A percentile compares a stretch with the other conserved stretches of the same genome.
phyloP scores from a whole-genome alignment of 2,113 vertebrate species.

The Boleophthalmus pectinirostris region DNA sequence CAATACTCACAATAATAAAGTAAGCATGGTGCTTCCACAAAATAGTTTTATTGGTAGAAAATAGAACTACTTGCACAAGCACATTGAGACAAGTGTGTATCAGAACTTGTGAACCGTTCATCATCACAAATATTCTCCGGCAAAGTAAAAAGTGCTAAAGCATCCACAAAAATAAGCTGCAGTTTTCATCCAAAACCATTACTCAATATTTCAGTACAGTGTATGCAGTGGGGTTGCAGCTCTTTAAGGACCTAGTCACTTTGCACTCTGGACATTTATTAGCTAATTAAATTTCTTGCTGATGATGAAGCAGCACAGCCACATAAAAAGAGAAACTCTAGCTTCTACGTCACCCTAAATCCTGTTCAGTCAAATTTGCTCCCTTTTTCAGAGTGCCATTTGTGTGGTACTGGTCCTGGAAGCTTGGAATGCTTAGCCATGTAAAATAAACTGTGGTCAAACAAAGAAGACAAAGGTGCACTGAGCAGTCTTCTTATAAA shows the following conservation, averaged over 20 bases:
- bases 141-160: conserved; percentile 80
- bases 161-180: conserved; percentile 81
- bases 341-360: conserved; percentile 45
- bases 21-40: conserved; percentile 71
- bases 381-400: conserved; percentile 51
- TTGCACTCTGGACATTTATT: conserved; percentile 69
- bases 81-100: conserved; percentile 78
- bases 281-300: conserved; percentile 70
- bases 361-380: conserved; percentile 51
- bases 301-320: conserved; percentile 72
- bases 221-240: conserved; percentile 58
- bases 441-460: conserved; percentile 68
- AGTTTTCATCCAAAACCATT: conserved; percentile 67
- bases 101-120: conserved; percentile 74
- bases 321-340: conserved; percentile 55
- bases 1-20: conserved; percentile 22
- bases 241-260: conserved; percentile 60
- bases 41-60: conserved; percentile 87
- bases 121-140: conserved; percentile 74
- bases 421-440: conserved; percentile 58
- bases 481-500: conserved; percentile 81
- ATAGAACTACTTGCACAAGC: conserved; percentile 85
- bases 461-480: conserved; percentile 72
- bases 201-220: conserved; percentile 58
- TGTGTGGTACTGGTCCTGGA: conserved; percentile 53